Evolutionary conservation across 2,797 vertebrate species (phyloP), one percentile per base, ranked within the genome.

Genomic region (Rhinophrynus dorsalis): DNA sequence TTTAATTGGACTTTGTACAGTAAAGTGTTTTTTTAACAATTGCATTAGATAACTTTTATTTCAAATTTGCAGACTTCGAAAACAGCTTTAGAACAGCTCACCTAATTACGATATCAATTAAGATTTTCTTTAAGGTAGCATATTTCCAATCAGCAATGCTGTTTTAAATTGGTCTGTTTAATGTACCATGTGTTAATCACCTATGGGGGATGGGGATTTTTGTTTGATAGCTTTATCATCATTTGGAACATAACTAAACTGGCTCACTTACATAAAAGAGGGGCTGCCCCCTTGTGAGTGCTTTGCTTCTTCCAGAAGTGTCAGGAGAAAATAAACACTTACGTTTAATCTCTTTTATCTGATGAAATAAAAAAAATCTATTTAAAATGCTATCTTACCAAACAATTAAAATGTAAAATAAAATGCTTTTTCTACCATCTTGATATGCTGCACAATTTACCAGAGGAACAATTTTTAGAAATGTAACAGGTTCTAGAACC

Each of bases 191-290:
- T 15, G 54, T 65, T 73, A 73, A 73, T 66, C 61, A 66, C 69
- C 35, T 42, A 50, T 73, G 69, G 45, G 69, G 69, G 44, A 52
- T 65, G 54, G 69, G 69, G 69, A 73, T 32, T 73, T 58, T 38
- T 52, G 30, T 66, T 73, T 65, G 69, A 73, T 73, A 73, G 69
- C 54, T 73, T 73, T 66, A 73, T 73, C 69, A 73, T 66, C 69
- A 73, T 73, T 73, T 66, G n/a, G 69, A 73, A 73, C 69, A 73
- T 73, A 66, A 66, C 61, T 73, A 59, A 65, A 73, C 45, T 44
- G 45, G 26, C 55, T 66, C n/a, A 73, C 66, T 73, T 52, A 66
- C 61, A 73, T 66, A 73, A 73, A 66, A 66, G 18, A 32, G 54
- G 42, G 45, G 35, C 61, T 40, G 64, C 26, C 61, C 68, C 42